Conservation (phyloP, 2,797 vertebrate genomes). For the Dryobates pubescens region DNA sequence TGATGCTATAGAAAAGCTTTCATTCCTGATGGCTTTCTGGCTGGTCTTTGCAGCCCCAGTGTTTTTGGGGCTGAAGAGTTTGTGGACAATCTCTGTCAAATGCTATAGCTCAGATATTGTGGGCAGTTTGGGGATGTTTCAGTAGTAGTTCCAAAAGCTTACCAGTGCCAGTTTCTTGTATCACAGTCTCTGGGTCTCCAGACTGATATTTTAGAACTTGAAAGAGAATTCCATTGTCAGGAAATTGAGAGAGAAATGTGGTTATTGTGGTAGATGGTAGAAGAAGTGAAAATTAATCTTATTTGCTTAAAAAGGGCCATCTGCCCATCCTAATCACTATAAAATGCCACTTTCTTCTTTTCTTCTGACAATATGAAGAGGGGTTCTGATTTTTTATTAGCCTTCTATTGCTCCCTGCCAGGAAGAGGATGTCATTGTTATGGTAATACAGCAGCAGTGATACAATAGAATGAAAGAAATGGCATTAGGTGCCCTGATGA, state of each 20-base stretch:
- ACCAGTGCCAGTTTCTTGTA: neutral
- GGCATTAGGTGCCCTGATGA: neutral
- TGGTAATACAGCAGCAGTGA: neutral
- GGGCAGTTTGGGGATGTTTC: neutral
- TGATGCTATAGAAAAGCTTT: neutral
- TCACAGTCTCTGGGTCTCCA: neutral
- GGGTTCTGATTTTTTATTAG: neutral
- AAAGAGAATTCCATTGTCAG: slow-evolving; percentile 4
- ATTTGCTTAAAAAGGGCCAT: slow-evolving; percentile 3
- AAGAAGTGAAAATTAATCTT: slow-evolving; percentile 31
- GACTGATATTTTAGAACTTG: neutral
- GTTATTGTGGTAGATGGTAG: neutral
- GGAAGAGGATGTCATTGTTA: neutral
- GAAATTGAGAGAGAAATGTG: neutral
- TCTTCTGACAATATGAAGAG: neutral
- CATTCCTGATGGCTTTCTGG: neutral
- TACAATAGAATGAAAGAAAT: neutral
- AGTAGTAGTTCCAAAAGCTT: neutral
- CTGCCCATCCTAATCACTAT: neutral
- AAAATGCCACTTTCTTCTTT: neutral
- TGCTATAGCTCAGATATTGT: neutral
- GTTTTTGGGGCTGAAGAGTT: neutral
- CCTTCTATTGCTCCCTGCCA: neutral
- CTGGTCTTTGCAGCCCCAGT: neutral
- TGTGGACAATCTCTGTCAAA: neutral